Conservation (phyloP, 2,113 vertebrate species). For the Hippoglossus stenolepis region DNA sequence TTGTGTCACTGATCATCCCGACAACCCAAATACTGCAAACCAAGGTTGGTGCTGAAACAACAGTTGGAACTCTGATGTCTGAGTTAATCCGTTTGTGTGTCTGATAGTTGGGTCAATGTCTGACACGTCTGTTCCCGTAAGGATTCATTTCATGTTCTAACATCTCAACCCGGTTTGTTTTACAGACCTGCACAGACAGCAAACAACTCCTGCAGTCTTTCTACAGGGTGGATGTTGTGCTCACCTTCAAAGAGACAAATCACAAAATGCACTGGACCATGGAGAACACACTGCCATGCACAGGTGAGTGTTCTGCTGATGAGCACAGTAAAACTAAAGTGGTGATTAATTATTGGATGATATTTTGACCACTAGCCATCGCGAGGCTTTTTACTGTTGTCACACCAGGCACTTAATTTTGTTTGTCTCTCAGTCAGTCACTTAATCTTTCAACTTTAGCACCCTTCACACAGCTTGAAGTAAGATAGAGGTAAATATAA, state of each 20-base stretch:
- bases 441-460: constrained; percentile 38
- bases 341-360: constrained; percentile 69
- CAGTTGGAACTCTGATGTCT: neutral
- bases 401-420: constrained; percentile 46
- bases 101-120: neutral
- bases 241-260: constrained; percentile 79
- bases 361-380: constrained; percentile 61
- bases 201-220: constrained; percentile 62
- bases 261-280: constrained; percentile 79
- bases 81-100: neutral
- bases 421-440: constrained; percentile 54
- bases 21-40: constrained; percentile 55
- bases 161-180: constrained; percentile 41
- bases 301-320: constrained; percentile 73
- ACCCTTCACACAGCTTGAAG: constrained; percentile 27
- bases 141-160: constrained; percentile 13
- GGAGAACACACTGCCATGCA: constrained; percentile 79
- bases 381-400: constrained; percentile 52
- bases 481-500: constrained; percentile 9
- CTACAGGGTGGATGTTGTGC: constrained; percentile 76
- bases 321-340: constrained; percentile 69
- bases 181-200: constrained; percentile 64
- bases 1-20: constrained; percentile 68
- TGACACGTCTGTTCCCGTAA: neutral
- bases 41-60: constrained; percentile 66